Conservation (phyloP, 2,888 invertebrate genomes). For the Lordiphosa fenestrarum region DNA sequence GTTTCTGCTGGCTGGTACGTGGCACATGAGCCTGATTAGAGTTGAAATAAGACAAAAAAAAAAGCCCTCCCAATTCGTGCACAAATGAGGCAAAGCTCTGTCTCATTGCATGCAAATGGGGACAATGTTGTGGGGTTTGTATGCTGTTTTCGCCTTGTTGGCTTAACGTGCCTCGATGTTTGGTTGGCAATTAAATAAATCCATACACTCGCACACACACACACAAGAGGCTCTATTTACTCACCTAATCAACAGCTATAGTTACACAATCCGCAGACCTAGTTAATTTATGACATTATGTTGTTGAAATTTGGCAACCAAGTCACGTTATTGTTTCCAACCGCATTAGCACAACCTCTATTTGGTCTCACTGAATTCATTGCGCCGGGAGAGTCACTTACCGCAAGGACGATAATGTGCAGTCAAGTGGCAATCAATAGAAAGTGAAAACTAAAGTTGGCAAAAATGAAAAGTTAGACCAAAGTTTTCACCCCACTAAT, state of each 20-base stretch:
- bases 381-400: slow-evolving; percentile 28
- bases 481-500: slow-evolving; percentile 23
- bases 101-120: slow-evolving; percentile 47
- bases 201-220: slow-evolving; percentile 8
- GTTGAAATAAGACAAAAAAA: slow-evolving; percentile 7
- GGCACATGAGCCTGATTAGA: slow-evolving; percentile 54
- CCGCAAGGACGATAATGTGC: slow-evolving; percentile 23
- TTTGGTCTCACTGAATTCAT: slow-evolving; percentile 39
- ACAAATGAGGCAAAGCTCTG: slow-evolving; percentile 27
- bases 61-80: slow-evolving; percentile 24
- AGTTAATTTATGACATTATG: slow-evolving; percentile 39
- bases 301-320: slow-evolving; percentile 31
- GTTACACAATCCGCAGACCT: background rate
- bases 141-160: slow-evolving; percentile 17
- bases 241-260: slow-evolving; percentile 43
- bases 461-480: slow-evolving; percentile 25
- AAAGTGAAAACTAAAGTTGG: slow-evolving; percentile 14
- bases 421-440: slow-evolving; percentile 17
- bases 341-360: slow-evolving; percentile 26
- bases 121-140: slow-evolving; percentile 13
- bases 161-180: slow-evolving; percentile 40
- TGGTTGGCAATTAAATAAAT: slow-evolving; percentile 33
- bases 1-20: slow-evolving; percentile 42
- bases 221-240: slow-evolving; percentile 14
- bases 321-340: slow-evolving; percentile 47